These are phyloP conservation scores for Sebastes reedi DNA, from an alignment of 2,797 vertebrate genomes.

Conservation along the genomic window DNA sequence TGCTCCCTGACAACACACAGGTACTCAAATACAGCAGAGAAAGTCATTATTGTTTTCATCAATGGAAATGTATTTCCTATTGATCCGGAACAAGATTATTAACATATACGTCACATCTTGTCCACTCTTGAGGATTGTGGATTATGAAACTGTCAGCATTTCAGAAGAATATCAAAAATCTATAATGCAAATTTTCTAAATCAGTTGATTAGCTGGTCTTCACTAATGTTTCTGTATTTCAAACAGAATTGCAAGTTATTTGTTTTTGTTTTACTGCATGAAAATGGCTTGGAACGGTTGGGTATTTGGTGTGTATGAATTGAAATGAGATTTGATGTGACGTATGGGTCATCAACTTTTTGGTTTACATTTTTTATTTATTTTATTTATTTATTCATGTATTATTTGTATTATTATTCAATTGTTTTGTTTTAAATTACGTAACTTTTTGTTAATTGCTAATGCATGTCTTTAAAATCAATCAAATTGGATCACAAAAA, in stretches of 20 bases:
- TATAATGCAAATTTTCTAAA: slow-evolving; percentile 1
- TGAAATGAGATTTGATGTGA: neutral
- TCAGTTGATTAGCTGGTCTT: neutral
- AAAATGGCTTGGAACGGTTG: neutral
- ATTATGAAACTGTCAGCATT: neutral
- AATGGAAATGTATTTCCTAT: slow-evolving; percentile 18
- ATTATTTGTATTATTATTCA: neutral
- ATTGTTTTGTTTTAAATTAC: neutral
- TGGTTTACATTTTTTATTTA: neutral
- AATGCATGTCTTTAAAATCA: neutral
- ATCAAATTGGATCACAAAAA: neutral
- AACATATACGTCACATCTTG: neutral
- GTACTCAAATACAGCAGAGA: slow-evolving; percentile 7
- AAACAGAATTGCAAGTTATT: neutral
- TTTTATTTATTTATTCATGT: too few species aligned
- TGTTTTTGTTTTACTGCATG: neutral
- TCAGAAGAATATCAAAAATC: neutral
- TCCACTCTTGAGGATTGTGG: neutral
- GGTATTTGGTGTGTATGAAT: neutral
- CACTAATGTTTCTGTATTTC: neutral
- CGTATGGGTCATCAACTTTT: neutral
- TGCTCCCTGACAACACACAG: neutral
- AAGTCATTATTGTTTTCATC: neutral
- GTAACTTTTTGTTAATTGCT: too few species aligned
- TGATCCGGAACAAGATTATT: slow-evolving; percentile 26